Evolutionary conservation across 2,888 invertebrate species (phyloP).

Genomic region (Tiphia femorata): DNA sequence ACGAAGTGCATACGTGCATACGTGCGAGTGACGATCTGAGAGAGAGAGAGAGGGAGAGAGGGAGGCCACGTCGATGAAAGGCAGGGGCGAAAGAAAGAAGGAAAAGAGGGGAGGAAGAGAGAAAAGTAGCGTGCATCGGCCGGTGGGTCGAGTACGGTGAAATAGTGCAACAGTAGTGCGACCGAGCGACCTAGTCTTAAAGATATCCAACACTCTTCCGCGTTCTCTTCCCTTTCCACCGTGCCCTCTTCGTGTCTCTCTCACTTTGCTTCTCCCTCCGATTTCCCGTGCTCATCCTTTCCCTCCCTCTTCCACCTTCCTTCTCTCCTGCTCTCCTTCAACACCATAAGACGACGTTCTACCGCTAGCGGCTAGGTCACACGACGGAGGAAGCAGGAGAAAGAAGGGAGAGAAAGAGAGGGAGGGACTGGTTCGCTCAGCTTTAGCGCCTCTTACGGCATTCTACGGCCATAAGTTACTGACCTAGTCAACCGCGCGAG

Average conservation of each 20-base stretch:
- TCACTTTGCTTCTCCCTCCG: no score
- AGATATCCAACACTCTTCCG: constrained; percentile 65
- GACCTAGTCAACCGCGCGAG: constrained; percentile 64
- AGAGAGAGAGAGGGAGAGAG: constrained; percentile 9
- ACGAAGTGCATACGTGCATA: background rate
- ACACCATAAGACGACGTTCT: constrained; percentile 51
- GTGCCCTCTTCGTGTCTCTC: no score
- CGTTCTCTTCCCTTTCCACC: constrained; percentile 67
- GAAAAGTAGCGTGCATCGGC: constrained; percentile 31
- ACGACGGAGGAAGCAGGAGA: constrained; percentile 23
- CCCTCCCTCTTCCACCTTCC: background rate
- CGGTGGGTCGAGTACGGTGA: constrained; percentile 44
- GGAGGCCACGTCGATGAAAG: constrained; percentile 22
- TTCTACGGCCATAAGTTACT: constrained; percentile 57
- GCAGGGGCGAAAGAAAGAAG: background rate
- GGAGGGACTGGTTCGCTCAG: constrained; percentile 24
- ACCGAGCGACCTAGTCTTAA: constrained; percentile 68
- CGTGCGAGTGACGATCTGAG: background rate
- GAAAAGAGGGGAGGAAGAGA: constrained; percentile 3
- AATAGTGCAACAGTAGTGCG: constrained; percentile 65
- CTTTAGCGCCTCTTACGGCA: constrained; percentile 30
- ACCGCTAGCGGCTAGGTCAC: constrained; percentile 66
- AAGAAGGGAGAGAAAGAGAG: background rate
- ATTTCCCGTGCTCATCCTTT: no score
- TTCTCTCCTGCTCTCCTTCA: constrained; percentile 32